A percentile compares a stretch with the other conserved stretches of the same genome.
Evolutionary conservation across 2,888 invertebrate species (phyloP).

Genomic region (Sympetrum striolatum): DNA sequence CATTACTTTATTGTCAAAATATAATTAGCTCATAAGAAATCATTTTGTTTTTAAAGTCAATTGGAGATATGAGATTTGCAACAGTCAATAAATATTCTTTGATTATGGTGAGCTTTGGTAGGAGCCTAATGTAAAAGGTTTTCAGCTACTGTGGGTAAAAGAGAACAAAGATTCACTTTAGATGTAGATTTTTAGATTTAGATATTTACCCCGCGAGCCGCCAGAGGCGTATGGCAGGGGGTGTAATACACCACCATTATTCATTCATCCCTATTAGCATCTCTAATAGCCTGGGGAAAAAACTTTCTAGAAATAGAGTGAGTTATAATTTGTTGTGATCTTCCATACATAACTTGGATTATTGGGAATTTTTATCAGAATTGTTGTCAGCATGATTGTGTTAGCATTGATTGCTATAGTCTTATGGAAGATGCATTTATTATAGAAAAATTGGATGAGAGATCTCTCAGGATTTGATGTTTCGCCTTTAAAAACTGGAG

Average conservation of each 20-base stretch:
- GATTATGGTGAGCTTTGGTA: conserved; percentile 71
- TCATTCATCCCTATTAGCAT: no score
- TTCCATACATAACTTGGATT: background rate
- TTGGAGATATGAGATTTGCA: conserved; percentile 68
- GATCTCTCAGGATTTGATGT: conserved; percentile 72
- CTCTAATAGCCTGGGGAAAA: no score
- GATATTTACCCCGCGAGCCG: no score
- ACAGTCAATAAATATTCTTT: conserved; percentile 73
- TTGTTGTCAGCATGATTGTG: background rate
- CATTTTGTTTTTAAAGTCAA: conserved; percentile 54
- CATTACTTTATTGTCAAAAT: background rate
- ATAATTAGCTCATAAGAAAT: no score
- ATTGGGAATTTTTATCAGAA: no score
- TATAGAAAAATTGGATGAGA: conserved; percentile 61
- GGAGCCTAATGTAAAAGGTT: conserved; percentile 62
- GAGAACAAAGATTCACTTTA: background rate
- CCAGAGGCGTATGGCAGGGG: no score
- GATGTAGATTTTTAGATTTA: no score
- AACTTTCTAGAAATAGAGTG: background rate
- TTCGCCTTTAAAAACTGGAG: conserved; percentile 59
- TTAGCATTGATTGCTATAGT: no score
- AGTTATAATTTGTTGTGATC: background rate
- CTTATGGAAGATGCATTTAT: background rate
- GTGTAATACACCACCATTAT: no score
- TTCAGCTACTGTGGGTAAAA: conserved; percentile 66